Base-by-base conservation (phyloP, 2,797 vertebrate genomes). In the Apogon hyalosoma region DNA sequence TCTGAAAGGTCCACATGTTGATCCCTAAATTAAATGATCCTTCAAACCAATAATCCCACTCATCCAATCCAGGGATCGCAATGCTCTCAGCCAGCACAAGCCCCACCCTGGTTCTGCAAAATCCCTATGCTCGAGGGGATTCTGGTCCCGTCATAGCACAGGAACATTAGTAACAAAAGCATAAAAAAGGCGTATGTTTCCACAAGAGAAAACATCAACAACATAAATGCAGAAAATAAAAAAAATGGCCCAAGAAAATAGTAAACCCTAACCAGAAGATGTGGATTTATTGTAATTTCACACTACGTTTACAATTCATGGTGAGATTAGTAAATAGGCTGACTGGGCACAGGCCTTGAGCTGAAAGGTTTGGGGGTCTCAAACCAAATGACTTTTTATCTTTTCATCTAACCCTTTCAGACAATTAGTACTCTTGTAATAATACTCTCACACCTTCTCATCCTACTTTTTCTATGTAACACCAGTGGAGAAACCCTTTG, bases 1-100 rank as follows among this genome's bases (percentile, higher is more conserved):
- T 63, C 67, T 84, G 88, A 84, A 86, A 18, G 12, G 73, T 77
- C 86, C 85, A 86, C 85, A 87, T 87, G 86, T 91, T 91, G 86
- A 91, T 86, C 90, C 87, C 76, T 87, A 88, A 90, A 88, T 89
- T 74, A 90, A 92, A 92, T 90, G 83, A 92, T 89, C 87, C 86
- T 85, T 86, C 79, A 85, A 62, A 51, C 80, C 78, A 87, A 79
- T 92, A 92, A 92, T 92, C 90, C 87, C 62, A 65, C 84, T 92
- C 86, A 88, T 90, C 85, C 88, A 87, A 86, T 87, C 83, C 86
- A 72, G 69, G 75, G 82, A 85, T 81, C 24, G 48, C 36, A 50
- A 74, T 1, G 52, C 75, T 71, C 63, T 78, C 8, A 1, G 72
- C 60, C 60, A 49, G 55, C 69, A 77, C 63, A 78, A 57, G 75